Evolutionary conservation across 30 jellyfish, hydroid and myxozoan species (phyloP), one percentile per base, ranked within the genome.

Genomic region (Pseudorhiza aurosa): DNA sequence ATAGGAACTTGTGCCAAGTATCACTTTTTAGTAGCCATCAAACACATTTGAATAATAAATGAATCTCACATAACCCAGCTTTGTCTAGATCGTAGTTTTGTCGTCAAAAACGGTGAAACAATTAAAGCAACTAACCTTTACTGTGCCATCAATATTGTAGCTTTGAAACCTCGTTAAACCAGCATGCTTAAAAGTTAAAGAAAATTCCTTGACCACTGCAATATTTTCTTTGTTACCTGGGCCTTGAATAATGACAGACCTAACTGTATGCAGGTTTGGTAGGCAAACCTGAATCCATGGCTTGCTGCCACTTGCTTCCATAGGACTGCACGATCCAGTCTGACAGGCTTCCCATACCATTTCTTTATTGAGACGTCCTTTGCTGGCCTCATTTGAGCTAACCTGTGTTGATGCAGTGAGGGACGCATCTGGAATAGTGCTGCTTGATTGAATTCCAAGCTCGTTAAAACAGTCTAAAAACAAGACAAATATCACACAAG

Each of bases 261-360:
- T 65, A 25, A 82, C 17, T 31, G 58, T 82, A 4, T 53, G 72
- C 1, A 42, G 67, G 11, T 72, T 9, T 1, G 81, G 1, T 0
- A 69, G 44, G 42, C 94, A 82, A 22, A 70, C 74, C 45, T 82
- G 86, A 33, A 82, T 82, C 94, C 94, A 82, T 29, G 91, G 91
- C 27, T 79, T 79, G 43, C 12, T 56, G 30, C 91, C 70, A 24
- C 46, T 31, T 8, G 83, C 14, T 27, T 76, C 88, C 43, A 58
- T 58, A 3, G 79, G 80, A 9, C 31, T 15, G 55, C 88, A 76
- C 18, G 68, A 27, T n/a, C 88, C 88, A 62, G 30, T 12, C 71
- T 70, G 84, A 26, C 84, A 76, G 3, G 91, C 91, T 32, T 24
- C 83, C 91, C 91, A 79, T 0, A 58, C 70, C 1, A 77, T 25